Conservation (phyloP, 2,888 invertebrate genomes). For the Halocaridina rubra region DNA sequence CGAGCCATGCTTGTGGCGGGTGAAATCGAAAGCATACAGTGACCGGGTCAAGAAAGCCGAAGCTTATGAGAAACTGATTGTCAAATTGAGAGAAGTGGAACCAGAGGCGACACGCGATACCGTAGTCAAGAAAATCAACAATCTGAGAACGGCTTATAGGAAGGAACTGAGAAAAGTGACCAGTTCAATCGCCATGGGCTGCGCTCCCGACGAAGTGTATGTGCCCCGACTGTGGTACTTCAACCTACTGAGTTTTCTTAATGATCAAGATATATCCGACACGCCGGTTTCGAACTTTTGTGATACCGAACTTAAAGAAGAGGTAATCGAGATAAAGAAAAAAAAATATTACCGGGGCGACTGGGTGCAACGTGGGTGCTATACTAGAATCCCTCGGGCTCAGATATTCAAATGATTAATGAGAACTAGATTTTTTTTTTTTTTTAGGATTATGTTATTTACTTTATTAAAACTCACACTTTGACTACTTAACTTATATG, state of each 20-base stretch:
- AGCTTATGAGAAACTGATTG: not conserved
- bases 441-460: too few species aligned
- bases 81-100: conserved; percentile 13
- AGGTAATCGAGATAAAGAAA: too few species aligned
- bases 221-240: conserved; percentile 9
- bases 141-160: not conserved
- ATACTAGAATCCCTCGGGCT: too few species aligned
- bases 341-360: too few species aligned
- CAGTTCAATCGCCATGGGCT: not conserved
- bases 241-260: not conserved
- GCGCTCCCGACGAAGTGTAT: not conserved
- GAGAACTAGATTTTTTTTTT: too few species aligned
- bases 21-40: not conserved
- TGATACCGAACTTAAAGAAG: too few species aligned
- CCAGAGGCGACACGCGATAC: not conserved
- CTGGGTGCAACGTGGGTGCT: too few species aligned
- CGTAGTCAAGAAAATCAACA: conserved; percentile 21
- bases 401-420: too few species aligned
- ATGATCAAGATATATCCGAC: conserved; percentile 10
- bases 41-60: not conserved
- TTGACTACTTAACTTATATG: too few species aligned
- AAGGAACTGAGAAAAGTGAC: conserved; percentile 12
- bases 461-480: too few species aligned
- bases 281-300: too few species aligned
- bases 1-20: not conserved